Evolutionary conservation across 2,888 invertebrate species (phyloP).

Genomic region (Lasioglossum vierecki): DNA sequence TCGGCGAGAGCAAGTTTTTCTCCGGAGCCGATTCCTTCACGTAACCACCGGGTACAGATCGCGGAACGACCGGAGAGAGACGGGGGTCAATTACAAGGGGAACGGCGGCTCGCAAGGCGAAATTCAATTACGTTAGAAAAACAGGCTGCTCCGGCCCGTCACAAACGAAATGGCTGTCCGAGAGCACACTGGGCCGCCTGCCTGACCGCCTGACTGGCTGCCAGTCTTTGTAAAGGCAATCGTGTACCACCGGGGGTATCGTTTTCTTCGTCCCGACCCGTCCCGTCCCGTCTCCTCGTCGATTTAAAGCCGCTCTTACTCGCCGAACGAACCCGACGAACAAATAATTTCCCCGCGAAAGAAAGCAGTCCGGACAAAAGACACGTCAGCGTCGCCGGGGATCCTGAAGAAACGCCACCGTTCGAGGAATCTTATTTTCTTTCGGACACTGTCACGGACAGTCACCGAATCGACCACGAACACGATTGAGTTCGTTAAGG

Average conservation of each 20-base stretch:
- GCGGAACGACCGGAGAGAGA: slow-evolving; percentile 56
- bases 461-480: background rate
- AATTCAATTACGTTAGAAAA: slow-evolving; percentile 77
- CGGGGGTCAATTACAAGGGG: slow-evolving; percentile 75
- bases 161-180: slow-evolving; percentile 73
- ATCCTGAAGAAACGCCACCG: slow-evolving; percentile 11
- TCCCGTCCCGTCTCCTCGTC: background rate
- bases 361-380: slow-evolving; percentile 12
- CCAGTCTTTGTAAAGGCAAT: slow-evolving; percentile 39
- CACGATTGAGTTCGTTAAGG: slow-evolving; percentile 20
- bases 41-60: slow-evolving; percentile 44
- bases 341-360: slow-evolving; percentile 21
- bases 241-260: slow-evolving; percentile 31
- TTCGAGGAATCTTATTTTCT: slow-evolving; percentile 22
- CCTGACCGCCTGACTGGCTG: slow-evolving; percentile 39
- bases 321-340: slow-evolving; percentile 11
- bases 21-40: slow-evolving; percentile 47
- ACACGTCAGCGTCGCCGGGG: slow-evolving; percentile 11
- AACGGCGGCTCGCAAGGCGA: slow-evolving; percentile 72
- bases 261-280: slow-evolving; percentile 12
- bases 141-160: slow-evolving; percentile 74
- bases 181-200: slow-evolving; percentile 29
- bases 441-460: slow-evolving; percentile 14
- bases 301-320: slow-evolving; percentile 46
- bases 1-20: slow-evolving; percentile 53